Percentiles rank a stretch among this genome's conserved stretches.
Evolutionary conservation across 2,797 vertebrate genomes (phyloP).

Genomic region (Propithecus perrieri): DNA sequence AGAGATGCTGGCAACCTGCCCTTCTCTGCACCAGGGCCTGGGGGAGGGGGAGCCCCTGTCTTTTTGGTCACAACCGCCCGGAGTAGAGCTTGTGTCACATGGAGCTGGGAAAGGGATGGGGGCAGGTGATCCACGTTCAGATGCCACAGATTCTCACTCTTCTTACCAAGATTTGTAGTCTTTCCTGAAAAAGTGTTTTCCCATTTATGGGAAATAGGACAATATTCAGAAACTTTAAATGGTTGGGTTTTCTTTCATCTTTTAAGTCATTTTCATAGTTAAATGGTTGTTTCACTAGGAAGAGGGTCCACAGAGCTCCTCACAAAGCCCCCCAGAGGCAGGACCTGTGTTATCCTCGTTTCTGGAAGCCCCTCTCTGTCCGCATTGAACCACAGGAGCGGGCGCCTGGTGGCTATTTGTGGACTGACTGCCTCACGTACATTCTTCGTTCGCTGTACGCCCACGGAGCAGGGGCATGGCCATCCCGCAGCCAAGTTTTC

Average conservation of each 20-base stretch:
- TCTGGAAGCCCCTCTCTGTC: background rate
- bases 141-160: background rate
- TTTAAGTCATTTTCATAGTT: background rate
- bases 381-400: fast-evolving
- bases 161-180: background rate
- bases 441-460: background rate
- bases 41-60: background rate
- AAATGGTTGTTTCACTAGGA: background rate
- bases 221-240: background rate
- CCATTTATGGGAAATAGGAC: background rate
- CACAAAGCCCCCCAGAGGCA: background rate
- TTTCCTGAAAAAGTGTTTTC: background rate
- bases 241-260: background rate
- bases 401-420: background rate
- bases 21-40: background rate
- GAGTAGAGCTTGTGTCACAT: background rate
- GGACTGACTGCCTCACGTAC: background rate
- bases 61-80: background rate
- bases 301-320: background rate
- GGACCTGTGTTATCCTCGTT: background rate
- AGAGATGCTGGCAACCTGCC: background rate
- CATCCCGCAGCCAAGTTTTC: background rate
- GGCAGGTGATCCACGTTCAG: background rate
- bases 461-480: background rate
- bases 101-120: background rate